A percentile compares a stretch with the other conserved stretches of the same genome.
phyloP scores from a whole-genome alignment of 2,113 vertebrate genomes.

The Burhinus bistriatus region DNA sequence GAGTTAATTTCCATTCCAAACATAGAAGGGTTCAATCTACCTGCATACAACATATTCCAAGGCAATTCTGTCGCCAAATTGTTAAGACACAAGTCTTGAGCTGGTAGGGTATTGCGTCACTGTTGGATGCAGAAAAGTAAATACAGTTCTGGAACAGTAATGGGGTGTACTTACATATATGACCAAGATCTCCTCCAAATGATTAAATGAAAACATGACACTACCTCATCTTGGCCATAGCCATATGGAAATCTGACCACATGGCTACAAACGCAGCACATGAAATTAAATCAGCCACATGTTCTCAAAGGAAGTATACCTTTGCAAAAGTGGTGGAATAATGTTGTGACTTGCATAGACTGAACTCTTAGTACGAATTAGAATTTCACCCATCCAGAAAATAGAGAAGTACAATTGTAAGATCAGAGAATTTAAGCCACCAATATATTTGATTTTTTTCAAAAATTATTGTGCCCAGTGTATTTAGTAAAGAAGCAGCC shows the following conservation, averaged over 20 bases:
- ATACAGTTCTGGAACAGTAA: background rate
- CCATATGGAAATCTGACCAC: background rate
- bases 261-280: background rate
- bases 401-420: constrained; percentile 44
- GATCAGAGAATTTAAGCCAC: constrained; percentile 54
- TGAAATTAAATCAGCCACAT: background rate
- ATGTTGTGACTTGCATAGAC: constrained; percentile 54
- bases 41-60: constrained; percentile 29
- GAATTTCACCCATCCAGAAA: constrained; percentile 41
- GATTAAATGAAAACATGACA: background rate
- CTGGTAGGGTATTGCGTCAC: background rate
- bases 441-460: constrained; percentile 58
- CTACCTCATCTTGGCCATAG: background rate
- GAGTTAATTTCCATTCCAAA: constrained; percentile 23
- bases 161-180: fast-evolving
- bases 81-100: background rate
- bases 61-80: background rate
- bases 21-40: constrained; percentile 76
- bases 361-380: constrained; percentile 72
- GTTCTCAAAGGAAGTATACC: background rate
- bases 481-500: constrained; percentile 70
- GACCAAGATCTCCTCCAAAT: background rate
- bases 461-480: constrained; percentile 34
- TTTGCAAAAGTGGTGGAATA: background rate
- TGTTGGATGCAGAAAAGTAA: background rate